These are phyloP conservation scores for Lamellibrachia luymesi DNA, from an alignment of 1,140 invertebrate genomes.

Conservation along the genomic window DNA sequence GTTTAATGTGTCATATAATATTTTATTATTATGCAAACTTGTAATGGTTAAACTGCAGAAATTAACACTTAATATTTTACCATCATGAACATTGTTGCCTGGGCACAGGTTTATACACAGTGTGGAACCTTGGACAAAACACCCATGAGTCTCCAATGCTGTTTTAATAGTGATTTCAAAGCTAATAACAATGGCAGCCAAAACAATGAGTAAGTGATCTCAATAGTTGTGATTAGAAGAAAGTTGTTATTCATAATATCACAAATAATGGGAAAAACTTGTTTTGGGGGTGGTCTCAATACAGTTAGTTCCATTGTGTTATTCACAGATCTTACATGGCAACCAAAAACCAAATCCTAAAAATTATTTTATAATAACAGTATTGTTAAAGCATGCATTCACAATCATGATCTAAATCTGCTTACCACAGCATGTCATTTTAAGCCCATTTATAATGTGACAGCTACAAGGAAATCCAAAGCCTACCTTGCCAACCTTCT, in stretches of 20 bases:
- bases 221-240: too few relatives aligned
- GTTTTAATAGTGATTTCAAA: too few relatives aligned
- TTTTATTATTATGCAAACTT: neutral
- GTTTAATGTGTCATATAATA: neutral
- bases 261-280: too few relatives aligned
- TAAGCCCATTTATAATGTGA: neutral
- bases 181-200: too few relatives aligned
- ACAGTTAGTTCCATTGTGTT: too few relatives aligned
- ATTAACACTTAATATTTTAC: neutral
- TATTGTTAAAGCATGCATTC: neutral
- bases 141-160: too few relatives aligned
- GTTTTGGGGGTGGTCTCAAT: too few relatives aligned
- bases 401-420: neutral
- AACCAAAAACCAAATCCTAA: neutral
- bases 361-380: neutral
- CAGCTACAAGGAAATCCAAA: neutral
- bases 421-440: neutral
- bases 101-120: neutral
- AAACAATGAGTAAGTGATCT: too few relatives aligned
- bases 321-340: neutral
- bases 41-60: neutral
- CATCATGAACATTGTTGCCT: neutral
- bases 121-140: neutral
- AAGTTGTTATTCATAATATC: too few relatives aligned
- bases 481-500: slow-evolving; percentile 26